Conservation (phyloP, 2,797 vertebrate species). For the Hapalemur alaotrensis region DNA sequence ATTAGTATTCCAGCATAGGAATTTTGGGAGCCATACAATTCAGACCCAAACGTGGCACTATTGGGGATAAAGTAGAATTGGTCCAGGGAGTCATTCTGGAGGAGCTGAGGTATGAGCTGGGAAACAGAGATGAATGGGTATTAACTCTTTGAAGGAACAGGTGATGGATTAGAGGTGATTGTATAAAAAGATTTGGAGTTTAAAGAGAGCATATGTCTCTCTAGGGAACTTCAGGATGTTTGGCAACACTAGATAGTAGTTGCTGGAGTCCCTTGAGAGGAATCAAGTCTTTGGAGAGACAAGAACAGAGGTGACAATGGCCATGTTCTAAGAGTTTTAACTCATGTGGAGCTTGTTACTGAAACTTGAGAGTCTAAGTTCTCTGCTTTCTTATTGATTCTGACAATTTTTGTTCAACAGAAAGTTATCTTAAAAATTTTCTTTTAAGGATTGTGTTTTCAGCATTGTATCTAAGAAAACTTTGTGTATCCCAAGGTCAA, state of each 20-base stretch:
- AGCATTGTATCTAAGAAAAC: background rate
- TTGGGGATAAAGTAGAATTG: background rate
- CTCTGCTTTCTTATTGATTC: background rate
- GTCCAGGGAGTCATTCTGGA: background rate
- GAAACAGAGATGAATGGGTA: background rate
- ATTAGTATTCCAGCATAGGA: background rate
- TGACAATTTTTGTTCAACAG: background rate
- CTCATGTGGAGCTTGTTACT: background rate
- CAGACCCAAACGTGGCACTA: no score
- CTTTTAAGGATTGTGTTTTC: background rate
- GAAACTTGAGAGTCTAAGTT: background rate
- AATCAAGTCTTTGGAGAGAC: background rate
- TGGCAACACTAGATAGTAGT: background rate
- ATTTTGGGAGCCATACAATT: background rate
- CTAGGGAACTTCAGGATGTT: background rate
- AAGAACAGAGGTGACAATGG: background rate
- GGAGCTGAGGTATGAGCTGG: background rate
- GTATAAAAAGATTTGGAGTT: background rate
- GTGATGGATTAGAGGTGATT: background rate
- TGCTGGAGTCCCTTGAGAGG: no score
- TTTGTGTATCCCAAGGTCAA: background rate
- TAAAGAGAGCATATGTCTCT: background rate
- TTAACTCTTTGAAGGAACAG: background rate
- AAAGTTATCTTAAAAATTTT: background rate
- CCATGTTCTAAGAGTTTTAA: background rate